Base-by-base conservation (phyloP, 2,888 invertebrate genomes). In the Melinaea menophilus region DNA sequence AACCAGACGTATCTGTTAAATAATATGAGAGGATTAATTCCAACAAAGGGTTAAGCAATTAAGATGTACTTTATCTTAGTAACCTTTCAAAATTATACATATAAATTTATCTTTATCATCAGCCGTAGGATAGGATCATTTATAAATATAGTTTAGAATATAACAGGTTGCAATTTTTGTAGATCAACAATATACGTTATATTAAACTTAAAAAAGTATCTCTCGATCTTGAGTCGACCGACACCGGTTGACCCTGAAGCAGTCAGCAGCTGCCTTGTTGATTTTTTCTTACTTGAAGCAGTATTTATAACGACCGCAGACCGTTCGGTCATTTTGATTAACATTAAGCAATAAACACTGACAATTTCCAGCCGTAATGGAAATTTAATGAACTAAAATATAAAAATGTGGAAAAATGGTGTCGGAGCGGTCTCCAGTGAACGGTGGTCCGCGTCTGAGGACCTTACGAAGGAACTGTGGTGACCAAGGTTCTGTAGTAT, bases 391-490 rank as follows among this genome's bases (percentile, higher is more conserved):
- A 56, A 48, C 54, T 54, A 51, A 58, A 60, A 48, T 46, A 51
- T 69, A 76, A 77, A 77, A 76, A 81, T 84, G 84, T 82, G 85
- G 86, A 81, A 88, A 85, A 83, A 90, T 90, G 90, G 81, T 88
- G 76, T 83, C 85, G 75, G 88, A 91, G 76, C 89, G 87, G 78
- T 82, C 82, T 73, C 81, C 80, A 76, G 79, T 81, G 80, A 84
- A 82, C 72, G 80, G 91, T 79, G 76, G 86, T 62, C 81, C 90
- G 70, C 86, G 88, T 80, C 89, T 89, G 67, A 82, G 90, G 77
- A 91, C 90, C 73, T 89, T 91, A 62, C 87, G 93, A 72, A 85
- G 91, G 77, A 91, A 92, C 77, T 91, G 92, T 72, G 93, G 92
- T 75, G 93, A 93, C 79, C 90, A 91, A 91, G 91, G 91, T 91